Evolutionary conservation across 2,888 invertebrate species (phyloP), one percentile per base, ranked within the genome.

Genomic region (Euplagia quadripunctaria): DNA sequence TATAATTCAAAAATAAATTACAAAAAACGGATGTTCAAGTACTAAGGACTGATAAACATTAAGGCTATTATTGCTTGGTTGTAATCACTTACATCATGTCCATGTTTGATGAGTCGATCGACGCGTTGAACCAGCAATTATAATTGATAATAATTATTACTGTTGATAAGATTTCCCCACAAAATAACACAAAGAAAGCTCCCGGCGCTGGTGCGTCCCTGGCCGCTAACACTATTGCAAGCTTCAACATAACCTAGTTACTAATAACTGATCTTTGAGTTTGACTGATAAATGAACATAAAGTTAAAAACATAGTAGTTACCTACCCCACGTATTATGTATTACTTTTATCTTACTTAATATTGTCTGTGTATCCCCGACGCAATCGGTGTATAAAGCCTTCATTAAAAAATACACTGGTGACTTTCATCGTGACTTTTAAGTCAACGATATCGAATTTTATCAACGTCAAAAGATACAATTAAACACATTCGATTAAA

Each of bases 1-100:
- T 6, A 31, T 41, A 17, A 63, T 31, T 17, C 31, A 51, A 31
- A 66, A 66, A 66, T 51, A 51, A 66, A 41, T 66, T 7, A 41
- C 41, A 9, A 11, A 31, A 51, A 51, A 51, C 66, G 66, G 31
- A 31, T 66, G 66, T 16, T 41, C 7, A 51, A 41, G 4, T 68
- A 52, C 55, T 68, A 68, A 68, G 68, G 55, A 55, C 68, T 55
- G 68, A 68, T 68, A 68, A 46, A 55, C 17, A 14, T 2, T 42
- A 51, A 68, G 12, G 68, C 42, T 68, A 42, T 43, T 51, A 66
- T 66, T 4, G 51, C 61, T 66, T 51, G 16, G 17, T 51, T 64
- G 41, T 66, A 66, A 41, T 41, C 17, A 51, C 11, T 17, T 66
- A 31, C 20, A 65, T 65, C 16, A 66, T 31, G 31, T 51, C 31